Evolutionary conservation across 2,113 vertebrate genomes (phyloP), one percentile per base, ranked within the genome.

Genomic region (Lophochroa leadbeateri): DNA sequence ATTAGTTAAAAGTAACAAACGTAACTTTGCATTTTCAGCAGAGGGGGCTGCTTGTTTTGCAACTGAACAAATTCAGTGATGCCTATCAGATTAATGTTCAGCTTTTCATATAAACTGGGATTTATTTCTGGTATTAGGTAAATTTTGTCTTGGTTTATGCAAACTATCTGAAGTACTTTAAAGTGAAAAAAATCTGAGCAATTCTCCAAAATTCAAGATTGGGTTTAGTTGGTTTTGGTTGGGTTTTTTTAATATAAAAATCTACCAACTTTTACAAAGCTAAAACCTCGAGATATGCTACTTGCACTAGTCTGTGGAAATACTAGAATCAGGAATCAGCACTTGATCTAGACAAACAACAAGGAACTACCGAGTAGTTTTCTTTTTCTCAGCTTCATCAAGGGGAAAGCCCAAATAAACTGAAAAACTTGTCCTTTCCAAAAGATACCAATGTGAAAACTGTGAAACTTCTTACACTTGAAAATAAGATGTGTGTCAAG

Each of bases 1-100:
- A 46, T 47, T 53, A 70, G 13, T 60, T 43, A 67, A 67, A 76
- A 65, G 47, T 35, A 86, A 83, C 33, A 87, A 94, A 75, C 35
- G 28, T 37, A 77, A 47, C 63, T 41, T 39, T 13, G 47, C 33
- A 29, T 76, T 76, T 93, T 64, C 84, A 91, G 81, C 77, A 97
- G 70, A 90, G 78, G 78, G 47, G 93, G 74, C 75, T 85, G 17
- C 57, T 93, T 47, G 29, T 27, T 93, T 61, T 69, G 52, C 19
- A 79, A 68, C 0, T 43, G 43, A 57, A 82, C 39, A 57, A 37
- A 41, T 65, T 84, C 49, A 61, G 55, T n/a, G 33, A 86, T 7
- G 3, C 21, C 64, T 47, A 57, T 6, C 11, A 77, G 28, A 67
- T 74, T 58, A 35, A 49, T 2, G 11, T 24, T 77, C 37, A 31